A percentile compares a stretch with the other conserved stretches of the same genome.
These are phyloP conservation scores for Coendou prehensilis DNA, from an alignment of 2,797 vertebrate species.

Conservation along the genomic window DNA sequence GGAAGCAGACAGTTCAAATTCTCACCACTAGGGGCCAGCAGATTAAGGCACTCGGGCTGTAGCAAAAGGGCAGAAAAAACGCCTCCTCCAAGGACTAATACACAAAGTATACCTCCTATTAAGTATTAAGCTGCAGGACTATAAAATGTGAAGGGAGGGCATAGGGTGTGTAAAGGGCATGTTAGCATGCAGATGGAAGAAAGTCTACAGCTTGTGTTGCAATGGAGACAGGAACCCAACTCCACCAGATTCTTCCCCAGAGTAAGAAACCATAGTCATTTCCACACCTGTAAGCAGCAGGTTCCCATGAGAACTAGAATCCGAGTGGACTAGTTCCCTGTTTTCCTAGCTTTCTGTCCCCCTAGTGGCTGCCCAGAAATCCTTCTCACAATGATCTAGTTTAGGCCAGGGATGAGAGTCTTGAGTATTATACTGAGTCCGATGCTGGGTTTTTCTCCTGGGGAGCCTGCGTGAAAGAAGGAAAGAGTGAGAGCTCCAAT, in stretches of 20 bases:
- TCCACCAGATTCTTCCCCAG: background rate
- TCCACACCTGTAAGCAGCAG: background rate
- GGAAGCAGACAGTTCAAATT: conserved; percentile 62
- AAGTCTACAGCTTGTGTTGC: conserved; percentile 1
- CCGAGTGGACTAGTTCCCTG: background rate
- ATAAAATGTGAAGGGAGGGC: background rate
- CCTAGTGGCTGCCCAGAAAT: conserved; percentile 11
- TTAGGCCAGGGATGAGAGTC: background rate
- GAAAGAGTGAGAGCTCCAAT: background rate
- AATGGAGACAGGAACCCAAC: background rate
- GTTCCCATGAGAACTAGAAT: background rate
- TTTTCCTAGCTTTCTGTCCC: conserved; percentile 10
- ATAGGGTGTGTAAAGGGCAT: background rate
- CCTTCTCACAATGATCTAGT: background rate
- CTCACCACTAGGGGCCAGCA: conserved; percentile 80
- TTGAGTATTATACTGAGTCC: background rate
- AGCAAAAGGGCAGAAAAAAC: background rate
- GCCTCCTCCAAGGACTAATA: background rate
- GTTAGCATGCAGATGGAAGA: background rate
- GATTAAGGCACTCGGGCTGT: background rate
- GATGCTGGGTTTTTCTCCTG: background rate
- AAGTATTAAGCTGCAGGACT: background rate
- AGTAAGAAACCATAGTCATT: background rate
- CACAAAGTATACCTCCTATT: background rate
- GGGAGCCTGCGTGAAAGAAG: background rate